These are phyloP conservation scores for Orussus abietinus DNA, from an alignment of 1,140 invertebrate species.

Conservation along the genomic window DNA sequence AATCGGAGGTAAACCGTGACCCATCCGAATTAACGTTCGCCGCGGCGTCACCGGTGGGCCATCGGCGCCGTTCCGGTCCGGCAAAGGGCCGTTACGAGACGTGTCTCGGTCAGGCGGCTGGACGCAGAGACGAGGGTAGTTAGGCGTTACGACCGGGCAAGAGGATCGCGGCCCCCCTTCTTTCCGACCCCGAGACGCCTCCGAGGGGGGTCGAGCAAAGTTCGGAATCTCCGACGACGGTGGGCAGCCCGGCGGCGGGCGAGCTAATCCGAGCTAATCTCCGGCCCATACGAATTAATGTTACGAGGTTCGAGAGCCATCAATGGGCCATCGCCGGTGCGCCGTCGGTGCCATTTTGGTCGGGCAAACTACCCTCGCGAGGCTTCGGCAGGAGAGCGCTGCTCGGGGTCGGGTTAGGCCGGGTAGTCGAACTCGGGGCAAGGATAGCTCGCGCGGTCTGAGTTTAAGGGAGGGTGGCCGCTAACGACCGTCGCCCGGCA, in stretches of 20 bases:
- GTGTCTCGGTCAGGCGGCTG: too few species aligned
- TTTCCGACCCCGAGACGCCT: too few species aligned
- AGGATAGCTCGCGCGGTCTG: slow-evolving; percentile 17
- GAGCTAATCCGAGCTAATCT: slow-evolving; percentile 30
- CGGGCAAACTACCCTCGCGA: slow-evolving; percentile 10
- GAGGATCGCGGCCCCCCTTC: too few species aligned
- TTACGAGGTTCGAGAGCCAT: slow-evolving; percentile 31
- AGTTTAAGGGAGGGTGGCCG: slow-evolving; percentile 33
- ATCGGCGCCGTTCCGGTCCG: too few species aligned
- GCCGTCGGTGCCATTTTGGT: slow-evolving; percentile 29
- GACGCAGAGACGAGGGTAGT: too few species aligned
- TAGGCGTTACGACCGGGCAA: too few species aligned
- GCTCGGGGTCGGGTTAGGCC: too few species aligned
- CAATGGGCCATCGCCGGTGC: slow-evolving; percentile 30
- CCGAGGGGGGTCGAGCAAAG: not conserved
- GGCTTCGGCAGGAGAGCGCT: too few species aligned
- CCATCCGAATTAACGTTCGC: too few species aligned
- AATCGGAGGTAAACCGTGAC: slow-evolving; percentile 9
- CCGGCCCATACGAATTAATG: slow-evolving; percentile 36
- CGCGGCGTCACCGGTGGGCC: too few species aligned
- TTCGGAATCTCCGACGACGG: not conserved
- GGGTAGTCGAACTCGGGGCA: slow-evolving; percentile 1
- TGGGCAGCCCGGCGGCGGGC: too few species aligned
- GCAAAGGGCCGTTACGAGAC: not conserved
- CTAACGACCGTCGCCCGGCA: slow-evolving; percentile 47